Conservation (phyloP, 1,140 invertebrate species). For the Zophobas morio region DNA sequence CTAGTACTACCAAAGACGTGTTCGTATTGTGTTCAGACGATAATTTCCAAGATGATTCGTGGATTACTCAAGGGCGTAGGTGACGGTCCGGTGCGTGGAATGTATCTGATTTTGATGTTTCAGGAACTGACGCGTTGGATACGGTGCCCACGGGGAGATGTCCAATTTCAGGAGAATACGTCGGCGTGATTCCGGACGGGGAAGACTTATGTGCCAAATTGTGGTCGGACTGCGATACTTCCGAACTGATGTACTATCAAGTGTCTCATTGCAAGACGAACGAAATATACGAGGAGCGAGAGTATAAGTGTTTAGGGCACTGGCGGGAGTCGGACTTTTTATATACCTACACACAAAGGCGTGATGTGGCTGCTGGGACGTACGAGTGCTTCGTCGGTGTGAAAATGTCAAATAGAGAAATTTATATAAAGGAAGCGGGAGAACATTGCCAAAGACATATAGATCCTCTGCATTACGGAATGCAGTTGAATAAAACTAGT, state of each 20-base stretch:
- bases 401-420: constrained; percentile 75
- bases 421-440: constrained; percentile 78
- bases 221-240: constrained; percentile 79
- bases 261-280: constrained; percentile 75
- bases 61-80: constrained; percentile 79
- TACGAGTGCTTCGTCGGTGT: constrained; percentile 83
- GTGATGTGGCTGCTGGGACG: constrained; percentile 73
- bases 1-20: constrained; percentile 59
- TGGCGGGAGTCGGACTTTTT: constrained; percentile 79
- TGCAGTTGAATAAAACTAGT: constrained; percentile 71
- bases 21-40: constrained; percentile 67
- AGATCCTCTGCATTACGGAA: constrained; percentile 75
- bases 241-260: constrained; percentile 82
- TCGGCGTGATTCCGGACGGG: constrained; percentile 77
- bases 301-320: constrained; percentile 80
- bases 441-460: constrained; percentile 78
- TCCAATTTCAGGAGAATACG: constrained; percentile 80
- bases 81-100: not conserved
- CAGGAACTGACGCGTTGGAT: constrained; percentile 69
- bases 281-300: constrained; percentile 79
- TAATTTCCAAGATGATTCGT: constrained; percentile 71
- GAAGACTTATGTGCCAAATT: constrained; percentile 79
- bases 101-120: constrained; percentile 52
- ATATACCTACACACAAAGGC: constrained; percentile 80
- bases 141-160: constrained; percentile 70